Base-by-base conservation (phyloP, 1,140 invertebrate genomes). In the Rhizoglyphus robini region DNA sequence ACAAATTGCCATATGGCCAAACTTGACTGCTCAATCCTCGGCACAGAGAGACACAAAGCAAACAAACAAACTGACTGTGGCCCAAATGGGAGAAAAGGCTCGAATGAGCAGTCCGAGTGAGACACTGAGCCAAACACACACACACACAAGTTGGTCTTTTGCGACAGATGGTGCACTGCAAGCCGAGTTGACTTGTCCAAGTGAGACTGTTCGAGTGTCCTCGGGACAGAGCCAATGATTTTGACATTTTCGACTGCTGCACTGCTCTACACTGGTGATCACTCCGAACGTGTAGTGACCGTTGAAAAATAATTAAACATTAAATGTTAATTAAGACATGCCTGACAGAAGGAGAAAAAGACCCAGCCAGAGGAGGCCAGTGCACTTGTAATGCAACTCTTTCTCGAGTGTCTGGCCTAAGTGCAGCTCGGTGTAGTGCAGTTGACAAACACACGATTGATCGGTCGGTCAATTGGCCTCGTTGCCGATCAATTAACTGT, bases 311-410 rank as follows among this genome's bases (percentile, higher is more conserved):
- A 41, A 41, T 41, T 41, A 41, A 41, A 41, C 51, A 54, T 54
- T 54, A 54, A 54, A 27, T 54, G 51, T 54, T 54, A 54, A 54
- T 54, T 54, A 54, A 54, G 41, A 46, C 41, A 46, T 46, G 41
- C 15, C 41, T 15, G 41, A 23, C 41, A 46, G 41, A n/a, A n/a
- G n/a, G n/a, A n/a, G n/a, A n/a, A n/a, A n/a, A n/a, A n/a, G n/a
- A n/a, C n/a, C n/a, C n/a, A n/a, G n/a, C n/a, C n/a, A n/a, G n/a
- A n/a, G n/a, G n/a, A n/a, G n/a, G n/a, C n/a, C n/a, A n/a, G n/a
- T n/a, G n/a, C n/a, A n/a, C n/a, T n/a, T n/a, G n/a, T n/a, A n/a
- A n/a, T n/a, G n/a, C n/a, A n/a, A n/a, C n/a, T n/a, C n/a, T n/a
- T n/a, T n/a, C n/a, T n/a, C n/a, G n/a, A n/a, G n/a, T n/a, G n/a